Percentiles rank a stretch among this genome's conserved stretches.
Conservation (phyloP, 1,140 invertebrate species). For the Solenopsis invicta region DNA sequence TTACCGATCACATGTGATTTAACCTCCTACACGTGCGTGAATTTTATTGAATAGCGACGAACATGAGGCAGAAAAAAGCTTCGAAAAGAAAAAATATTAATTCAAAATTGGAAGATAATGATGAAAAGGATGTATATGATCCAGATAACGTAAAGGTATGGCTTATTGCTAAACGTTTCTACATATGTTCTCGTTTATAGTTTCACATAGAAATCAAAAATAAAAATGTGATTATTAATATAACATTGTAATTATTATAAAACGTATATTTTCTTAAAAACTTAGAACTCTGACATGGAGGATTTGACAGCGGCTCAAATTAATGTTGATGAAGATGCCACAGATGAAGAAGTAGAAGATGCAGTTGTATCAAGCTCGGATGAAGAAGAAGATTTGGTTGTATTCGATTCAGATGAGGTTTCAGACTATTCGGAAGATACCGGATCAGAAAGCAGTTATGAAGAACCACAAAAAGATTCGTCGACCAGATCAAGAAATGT, state of each 20-base stretch:
- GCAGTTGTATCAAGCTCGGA: constrained; percentile 85
- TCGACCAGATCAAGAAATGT: no score
- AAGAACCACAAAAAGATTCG: no score
- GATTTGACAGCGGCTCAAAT: constrained; percentile 79
- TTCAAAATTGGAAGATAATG: constrained; percentile 10
- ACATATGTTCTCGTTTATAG: neutral
- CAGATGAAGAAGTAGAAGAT: constrained; percentile 87
- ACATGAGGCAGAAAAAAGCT: constrained; percentile 68
- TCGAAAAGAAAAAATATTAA: constrained; percentile 69
- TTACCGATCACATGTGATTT: neutral
- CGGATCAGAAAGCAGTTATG: no score
- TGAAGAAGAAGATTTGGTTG: constrained; percentile 81
- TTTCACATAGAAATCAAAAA: constrained; percentile 16
- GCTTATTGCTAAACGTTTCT: neutral
- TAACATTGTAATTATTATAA: neutral
- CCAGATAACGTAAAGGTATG: constrained; percentile 27
- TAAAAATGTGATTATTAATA: neutral
- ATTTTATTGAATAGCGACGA: constrained; percentile 26
- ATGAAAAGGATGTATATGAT: constrained; percentile 23
- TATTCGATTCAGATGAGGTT: constrained; percentile 84
- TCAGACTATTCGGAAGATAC: no score
- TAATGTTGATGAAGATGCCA: constrained; percentile 86
- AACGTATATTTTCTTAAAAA: constrained; percentile 13
- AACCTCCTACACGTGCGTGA: neutral
- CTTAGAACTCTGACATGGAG: constrained; percentile 80